A percentile compares a stretch with the other conserved stretches of the same genome.
These are phyloP conservation scores for Oophaga sylvatica DNA, from an alignment of 2,797 vertebrate genomes.

Conservation along the genomic window DNA sequence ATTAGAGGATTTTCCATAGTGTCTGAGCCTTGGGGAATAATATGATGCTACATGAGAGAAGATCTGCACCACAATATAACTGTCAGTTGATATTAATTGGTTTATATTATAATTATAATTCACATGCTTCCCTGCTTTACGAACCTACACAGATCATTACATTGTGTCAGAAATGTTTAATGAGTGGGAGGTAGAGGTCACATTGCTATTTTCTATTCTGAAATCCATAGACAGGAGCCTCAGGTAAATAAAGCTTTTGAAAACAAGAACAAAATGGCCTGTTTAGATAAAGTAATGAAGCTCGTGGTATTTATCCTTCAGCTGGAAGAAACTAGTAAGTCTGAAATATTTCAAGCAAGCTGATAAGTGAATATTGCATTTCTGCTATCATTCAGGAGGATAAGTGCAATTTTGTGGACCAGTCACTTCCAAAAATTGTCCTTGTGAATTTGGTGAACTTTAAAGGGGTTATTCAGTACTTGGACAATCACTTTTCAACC, in stretches of 20 bases:
- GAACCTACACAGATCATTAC: slow-evolving; percentile 46
- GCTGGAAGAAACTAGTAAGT: neutral
- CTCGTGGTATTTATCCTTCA: neutral
- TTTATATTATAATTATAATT: slow-evolving; percentile 37
- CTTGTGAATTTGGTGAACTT: too few species aligned
- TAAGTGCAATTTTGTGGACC: too few species aligned
- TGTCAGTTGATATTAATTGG: slow-evolving; percentile 29
- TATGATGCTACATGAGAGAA: slow-evolving; percentile 2
- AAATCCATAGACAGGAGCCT: neutral
- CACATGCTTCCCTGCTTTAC: slow-evolving; percentile 27
- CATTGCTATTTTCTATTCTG: slow-evolving; percentile 21
- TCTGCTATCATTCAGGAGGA: too few species aligned
- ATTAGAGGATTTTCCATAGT: slow-evolving; percentile 7
- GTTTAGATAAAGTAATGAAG: neutral
- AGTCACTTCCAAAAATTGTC: too few species aligned
- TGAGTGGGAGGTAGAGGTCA: slow-evolving; percentile 42
- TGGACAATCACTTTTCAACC: too few species aligned
- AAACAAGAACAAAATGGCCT: neutral
- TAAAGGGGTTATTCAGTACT: too few species aligned
- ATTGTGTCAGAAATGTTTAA: slow-evolving; percentile 50
- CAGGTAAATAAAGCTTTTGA: slow-evolving; percentile 29
- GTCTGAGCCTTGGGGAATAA: neutral
- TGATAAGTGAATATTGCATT: too few species aligned
- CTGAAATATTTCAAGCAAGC: neutral
- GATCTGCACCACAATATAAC: slow-evolving; percentile 16